Percentiles rank a stretch among this genome's conserved stretches.
Conservation (phyloP, 2,113 vertebrate species). For the Myanophis thanlyinensis region DNA sequence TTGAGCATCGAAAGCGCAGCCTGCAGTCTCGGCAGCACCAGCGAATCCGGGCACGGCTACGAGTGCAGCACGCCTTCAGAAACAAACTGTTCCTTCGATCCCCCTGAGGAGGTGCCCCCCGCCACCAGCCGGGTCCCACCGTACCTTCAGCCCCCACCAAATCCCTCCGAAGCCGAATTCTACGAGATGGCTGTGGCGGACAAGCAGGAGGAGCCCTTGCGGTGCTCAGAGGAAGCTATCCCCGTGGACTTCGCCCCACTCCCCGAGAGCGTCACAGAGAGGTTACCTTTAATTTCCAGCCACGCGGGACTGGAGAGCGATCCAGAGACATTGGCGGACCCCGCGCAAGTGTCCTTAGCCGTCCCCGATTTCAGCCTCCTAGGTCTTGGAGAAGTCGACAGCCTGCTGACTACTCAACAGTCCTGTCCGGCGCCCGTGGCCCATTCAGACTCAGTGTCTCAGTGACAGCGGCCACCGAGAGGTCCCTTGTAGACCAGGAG, state of each 20-base stretch:
- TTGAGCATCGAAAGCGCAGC: slow-evolving; percentile 45
- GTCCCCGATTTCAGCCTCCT: slow-evolving; percentile 81
- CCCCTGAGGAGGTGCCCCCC: slow-evolving; percentile 31
- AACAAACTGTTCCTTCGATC: slow-evolving; percentile 56
- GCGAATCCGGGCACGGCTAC: slow-evolving; percentile 59
- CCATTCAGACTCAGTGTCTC: slow-evolving; percentile 76
- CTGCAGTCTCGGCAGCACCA: slow-evolving; percentile 54
- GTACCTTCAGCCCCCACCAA: not conserved
- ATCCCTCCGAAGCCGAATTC: slow-evolving; percentile 59
- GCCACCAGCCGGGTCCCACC: fast-evolving
- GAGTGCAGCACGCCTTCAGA: slow-evolving; percentile 64
- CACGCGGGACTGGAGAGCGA: slow-evolving; percentile 60
- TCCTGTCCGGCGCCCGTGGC: slow-evolving; percentile 70
- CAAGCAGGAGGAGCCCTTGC: slow-evolving; percentile 71
- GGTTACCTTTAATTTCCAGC: slow-evolving; percentile 65
- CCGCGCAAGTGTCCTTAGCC: slow-evolving; percentile 75
- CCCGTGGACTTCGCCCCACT: slow-evolving; percentile 67
- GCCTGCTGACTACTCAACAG: slow-evolving; percentile 74
- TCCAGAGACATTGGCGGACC: slow-evolving; percentile 59
- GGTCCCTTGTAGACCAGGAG: slow-evolving; percentile 35
- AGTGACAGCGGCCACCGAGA: slow-evolving; percentile 67
- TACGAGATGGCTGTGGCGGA: slow-evolving; percentile 46
- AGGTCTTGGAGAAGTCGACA: slow-evolving; percentile 75
- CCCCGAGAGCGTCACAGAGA: slow-evolving; percentile 58
- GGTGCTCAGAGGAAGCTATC: slow-evolving; percentile 59